These are phyloP conservation scores for Platalea minor DNA, from an alignment of 2,797 vertebrate species.

Conservation along the genomic window DNA sequence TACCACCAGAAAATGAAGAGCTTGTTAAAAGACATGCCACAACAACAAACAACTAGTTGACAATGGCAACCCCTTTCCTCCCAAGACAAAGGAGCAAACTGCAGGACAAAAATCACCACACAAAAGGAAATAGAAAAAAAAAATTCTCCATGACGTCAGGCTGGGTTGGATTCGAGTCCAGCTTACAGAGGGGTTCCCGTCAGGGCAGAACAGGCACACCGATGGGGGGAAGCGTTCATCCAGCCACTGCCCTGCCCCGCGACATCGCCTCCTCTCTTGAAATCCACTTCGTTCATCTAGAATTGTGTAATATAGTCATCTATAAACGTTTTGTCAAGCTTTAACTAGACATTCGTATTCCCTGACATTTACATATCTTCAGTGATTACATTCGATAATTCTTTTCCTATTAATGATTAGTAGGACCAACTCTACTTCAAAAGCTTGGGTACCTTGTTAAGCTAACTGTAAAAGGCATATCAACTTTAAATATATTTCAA, in stretches of 20 bases:
- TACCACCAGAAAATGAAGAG: neutral
- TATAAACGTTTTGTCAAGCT: neutral
- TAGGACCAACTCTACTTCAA: neutral
- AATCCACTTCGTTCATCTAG: neutral
- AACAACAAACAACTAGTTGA: neutral
- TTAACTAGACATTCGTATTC: neutral
- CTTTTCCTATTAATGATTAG: neutral
- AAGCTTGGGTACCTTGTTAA: neutral
- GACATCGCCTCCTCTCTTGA: neutral
- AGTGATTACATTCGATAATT: neutral
- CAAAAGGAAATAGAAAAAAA: neutral
- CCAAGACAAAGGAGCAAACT: neutral
- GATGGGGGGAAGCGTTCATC: rapidly evolving
- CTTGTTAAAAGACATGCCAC: neutral
- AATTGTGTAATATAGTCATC: neutral
- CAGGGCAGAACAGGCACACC: neutral
- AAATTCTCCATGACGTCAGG: neutral
- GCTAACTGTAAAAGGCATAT: neutral
- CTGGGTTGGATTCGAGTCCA: neutral
- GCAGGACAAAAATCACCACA: neutral
- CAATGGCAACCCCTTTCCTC: neutral
- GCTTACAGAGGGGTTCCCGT: neutral
- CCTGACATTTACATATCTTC: neutral
- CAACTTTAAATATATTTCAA: neutral
- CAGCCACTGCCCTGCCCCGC: neutral